Conservation (phyloP, 2,888 invertebrate genomes). For the Chaitophorus viminalis region DNA sequence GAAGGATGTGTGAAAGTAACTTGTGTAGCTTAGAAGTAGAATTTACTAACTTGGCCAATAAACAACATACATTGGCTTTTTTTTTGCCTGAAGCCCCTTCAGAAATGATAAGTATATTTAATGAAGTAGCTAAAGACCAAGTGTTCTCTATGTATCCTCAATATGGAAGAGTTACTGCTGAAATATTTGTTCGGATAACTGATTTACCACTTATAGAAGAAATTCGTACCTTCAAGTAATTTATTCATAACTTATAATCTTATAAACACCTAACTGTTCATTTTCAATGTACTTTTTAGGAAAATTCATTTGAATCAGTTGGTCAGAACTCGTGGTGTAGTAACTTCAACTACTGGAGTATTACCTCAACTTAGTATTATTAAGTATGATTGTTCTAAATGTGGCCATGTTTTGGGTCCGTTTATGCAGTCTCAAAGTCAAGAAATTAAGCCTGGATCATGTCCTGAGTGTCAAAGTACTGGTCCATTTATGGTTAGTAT, state of each 20-base stretch:
- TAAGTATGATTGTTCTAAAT: slow-evolving; percentile 97
- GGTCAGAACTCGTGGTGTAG: slow-evolving; percentile 92
- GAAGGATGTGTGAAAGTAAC: slow-evolving; percentile 93
- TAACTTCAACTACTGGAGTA: slow-evolving; percentile 94
- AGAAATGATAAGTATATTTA: slow-evolving; percentile 96
- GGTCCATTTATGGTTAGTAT: slow-evolving; percentile 88
- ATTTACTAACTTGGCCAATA: slow-evolving; percentile 88
- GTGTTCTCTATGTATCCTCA: slow-evolving; percentile 94
- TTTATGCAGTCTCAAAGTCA: slow-evolving; percentile 92
- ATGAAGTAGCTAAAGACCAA: slow-evolving; percentile 89
- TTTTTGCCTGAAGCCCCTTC: slow-evolving; percentile 97
- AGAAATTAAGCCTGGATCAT: slow-evolving; percentile 95
- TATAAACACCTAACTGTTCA: neutral
- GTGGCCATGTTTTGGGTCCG: slow-evolving; percentile 94
- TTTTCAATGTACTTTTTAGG: slow-evolving; percentile 67
- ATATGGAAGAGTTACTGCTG: slow-evolving; percentile 92
- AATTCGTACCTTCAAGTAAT: slow-evolving; percentile 83
- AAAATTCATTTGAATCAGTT: slow-evolving; percentile 93
- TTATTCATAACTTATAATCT: slow-evolving; percentile 13
- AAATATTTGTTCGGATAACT: slow-evolving; percentile 94
- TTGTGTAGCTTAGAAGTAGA: slow-evolving; percentile 74
- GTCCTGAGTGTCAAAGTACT: slow-evolving; percentile 96
- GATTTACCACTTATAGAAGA: slow-evolving; percentile 97
- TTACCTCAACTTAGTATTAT: slow-evolving; percentile 94
- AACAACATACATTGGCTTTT: slow-evolving; percentile 93